Conservation (phyloP, 2,113 vertebrate species). For the Enhydra lutris region DNA sequence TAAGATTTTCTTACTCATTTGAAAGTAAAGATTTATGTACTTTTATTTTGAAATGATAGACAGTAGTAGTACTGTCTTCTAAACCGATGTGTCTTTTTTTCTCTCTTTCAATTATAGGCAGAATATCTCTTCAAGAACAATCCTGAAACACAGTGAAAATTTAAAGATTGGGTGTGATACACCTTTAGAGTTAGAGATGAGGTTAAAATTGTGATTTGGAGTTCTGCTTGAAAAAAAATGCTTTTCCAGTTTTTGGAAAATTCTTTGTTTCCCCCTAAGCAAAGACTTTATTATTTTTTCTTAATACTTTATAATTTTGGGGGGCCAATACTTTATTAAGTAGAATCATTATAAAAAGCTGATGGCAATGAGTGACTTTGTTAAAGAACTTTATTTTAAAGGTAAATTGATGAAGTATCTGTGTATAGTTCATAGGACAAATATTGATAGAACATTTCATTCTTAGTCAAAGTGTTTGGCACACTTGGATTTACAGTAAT, state of each 20-base stretch:
- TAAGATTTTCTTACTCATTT: neutral
- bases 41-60: neutral
- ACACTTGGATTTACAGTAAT: neutral
- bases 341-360: neutral
- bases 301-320: neutral
- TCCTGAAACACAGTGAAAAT: slow-evolving; percentile 74
- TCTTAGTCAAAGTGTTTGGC: neutral
- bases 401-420: neutral
- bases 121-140: slow-evolving; percentile 89
- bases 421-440: neutral
- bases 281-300: neutral
- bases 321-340: neutral
- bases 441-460: neutral
- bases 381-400: neutral
- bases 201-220: neutral
- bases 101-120: slow-evolving; percentile 80
- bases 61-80: neutral
- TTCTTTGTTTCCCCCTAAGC: neutral
- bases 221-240: neutral
- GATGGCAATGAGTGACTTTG: neutral
- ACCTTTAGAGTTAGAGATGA: neutral
- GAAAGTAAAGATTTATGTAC: neutral
- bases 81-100: neutral
- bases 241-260: neutral
- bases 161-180: neutral